Evolutionary conservation across 2,888 invertebrate genomes (phyloP).

Genomic region (Imbricaverruca yamaguchii): DNA sequence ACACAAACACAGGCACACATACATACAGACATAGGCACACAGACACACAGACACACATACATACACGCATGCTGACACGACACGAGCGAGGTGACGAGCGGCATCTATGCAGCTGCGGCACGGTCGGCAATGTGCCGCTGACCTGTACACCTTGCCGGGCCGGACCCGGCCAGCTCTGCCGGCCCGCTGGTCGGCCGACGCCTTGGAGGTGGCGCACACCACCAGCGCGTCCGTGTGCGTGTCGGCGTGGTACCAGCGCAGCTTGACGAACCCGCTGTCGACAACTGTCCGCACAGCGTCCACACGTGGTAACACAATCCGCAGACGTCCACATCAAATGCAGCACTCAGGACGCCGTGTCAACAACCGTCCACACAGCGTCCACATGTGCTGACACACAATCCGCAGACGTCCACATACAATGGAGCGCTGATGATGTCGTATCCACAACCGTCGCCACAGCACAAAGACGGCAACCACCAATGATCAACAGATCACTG

Average conservation of each 20-base stretch:
- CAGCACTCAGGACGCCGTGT: no score
- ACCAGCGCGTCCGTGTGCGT: conserved; percentile 77
- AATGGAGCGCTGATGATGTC: no score
- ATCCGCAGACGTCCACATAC: not conserved
- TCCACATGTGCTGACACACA: not conserved
- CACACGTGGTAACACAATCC: not conserved
- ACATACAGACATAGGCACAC: no score
- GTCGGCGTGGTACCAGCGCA: conserved; percentile 77
- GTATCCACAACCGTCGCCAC: not conserved
- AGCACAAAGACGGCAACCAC: no score
- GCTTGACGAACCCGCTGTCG: conserved; percentile 92
- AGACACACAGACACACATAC: not conserved
- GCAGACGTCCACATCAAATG: not conserved
- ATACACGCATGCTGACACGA: not conserved
- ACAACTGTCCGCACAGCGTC: conserved; percentile 57
- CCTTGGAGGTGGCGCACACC: conserved; percentile 71
- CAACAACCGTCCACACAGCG: not conserved
- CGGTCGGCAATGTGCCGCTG: conserved; percentile 25
- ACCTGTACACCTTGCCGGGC: conserved; percentile 77
- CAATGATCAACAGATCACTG: no score
- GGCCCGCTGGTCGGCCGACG: conserved; percentile 83
- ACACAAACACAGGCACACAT: no score
- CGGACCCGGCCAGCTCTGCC: conserved; percentile 82
- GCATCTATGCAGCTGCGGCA: not conserved
- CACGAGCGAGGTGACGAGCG: no score